phyloP scores from a whole-genome alignment of 2,888 invertebrate species.

The Tortrix viridana region DNA sequence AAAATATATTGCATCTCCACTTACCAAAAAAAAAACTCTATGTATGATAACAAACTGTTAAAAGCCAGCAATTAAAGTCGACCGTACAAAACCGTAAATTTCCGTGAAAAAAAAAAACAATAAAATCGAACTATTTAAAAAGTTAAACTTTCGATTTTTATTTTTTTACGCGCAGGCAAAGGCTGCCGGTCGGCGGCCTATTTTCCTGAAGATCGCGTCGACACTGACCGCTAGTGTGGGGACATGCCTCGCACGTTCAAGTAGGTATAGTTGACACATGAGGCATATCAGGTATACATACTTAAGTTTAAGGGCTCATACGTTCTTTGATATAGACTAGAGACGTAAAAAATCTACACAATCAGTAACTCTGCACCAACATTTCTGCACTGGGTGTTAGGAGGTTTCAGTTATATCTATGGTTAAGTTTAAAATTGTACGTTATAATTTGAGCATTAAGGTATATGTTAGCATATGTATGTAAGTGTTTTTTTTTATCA shows the following conservation, averaged over 20 bases:
- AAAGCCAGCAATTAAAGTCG: conserved; percentile 11
- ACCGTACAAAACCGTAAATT: conserved; percentile 14
- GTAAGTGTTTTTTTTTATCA: too few relatives aligned
- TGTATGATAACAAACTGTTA: background rate
- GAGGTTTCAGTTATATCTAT: too few relatives aligned
- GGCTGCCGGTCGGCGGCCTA: conserved; percentile 62
- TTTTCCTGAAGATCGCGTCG: conserved; percentile 64
- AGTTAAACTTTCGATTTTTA: conserved; percentile 55
- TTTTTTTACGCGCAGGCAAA: conserved; percentile 59
- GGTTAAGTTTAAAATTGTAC: too few relatives aligned
- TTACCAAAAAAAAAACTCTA: conserved; percentile 13
- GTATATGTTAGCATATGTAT: too few relatives aligned
- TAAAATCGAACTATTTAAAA: conserved; percentile 45
- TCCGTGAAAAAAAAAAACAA: conserved; percentile 28
- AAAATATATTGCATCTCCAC: background rate
- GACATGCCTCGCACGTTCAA: conserved; percentile 43
- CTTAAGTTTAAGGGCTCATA: conserved; percentile 6
- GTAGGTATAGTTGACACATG: conserved; percentile 51
- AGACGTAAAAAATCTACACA: background rate
- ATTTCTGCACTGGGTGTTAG: too few relatives aligned
- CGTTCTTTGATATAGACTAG: background rate
- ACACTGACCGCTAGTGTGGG: conserved; percentile 59
- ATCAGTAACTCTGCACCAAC: too few relatives aligned
- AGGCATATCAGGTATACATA: conserved; percentile 8
- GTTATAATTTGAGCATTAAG: too few relatives aligned